These are phyloP conservation scores for Sander vitreus DNA, from an alignment of 2,113 vertebrate genomes.

Conservation along the genomic window DNA sequence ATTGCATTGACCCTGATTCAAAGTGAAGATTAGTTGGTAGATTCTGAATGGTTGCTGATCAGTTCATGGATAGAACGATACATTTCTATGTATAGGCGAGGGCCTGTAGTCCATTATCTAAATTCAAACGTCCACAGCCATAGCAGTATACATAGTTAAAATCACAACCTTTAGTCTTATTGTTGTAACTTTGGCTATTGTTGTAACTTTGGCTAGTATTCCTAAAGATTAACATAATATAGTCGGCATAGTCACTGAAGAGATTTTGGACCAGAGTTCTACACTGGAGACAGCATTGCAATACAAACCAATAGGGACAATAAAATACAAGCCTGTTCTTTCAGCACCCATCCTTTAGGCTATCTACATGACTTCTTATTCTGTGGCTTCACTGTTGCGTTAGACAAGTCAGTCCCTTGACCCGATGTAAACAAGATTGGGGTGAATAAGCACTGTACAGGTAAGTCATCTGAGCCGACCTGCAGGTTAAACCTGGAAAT, in stretches of 20 bases:
- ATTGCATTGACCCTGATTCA: background rate
- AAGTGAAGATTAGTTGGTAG: constrained; percentile 1
- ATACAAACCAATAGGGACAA: background rate
- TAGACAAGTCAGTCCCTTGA: background rate
- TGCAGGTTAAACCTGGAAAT: background rate
- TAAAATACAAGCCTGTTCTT: background rate
- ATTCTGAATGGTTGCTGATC: background rate
- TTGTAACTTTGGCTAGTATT: background rate
- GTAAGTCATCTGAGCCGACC: background rate
- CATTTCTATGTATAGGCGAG: background rate
- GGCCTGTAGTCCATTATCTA: background rate
- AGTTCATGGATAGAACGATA: background rate
- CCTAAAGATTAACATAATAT: background rate
- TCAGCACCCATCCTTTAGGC: constrained; percentile 12
- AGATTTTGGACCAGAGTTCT: background rate
- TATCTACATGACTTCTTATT: constrained; percentile 9
- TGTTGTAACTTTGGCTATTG: background rate
- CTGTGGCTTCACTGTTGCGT: background rate
- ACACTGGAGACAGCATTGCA: background rate
- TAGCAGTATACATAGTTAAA: background rate
- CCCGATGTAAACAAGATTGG: background rate
- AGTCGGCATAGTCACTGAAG: background rate
- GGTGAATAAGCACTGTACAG: background rate
- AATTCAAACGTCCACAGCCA: background rate
- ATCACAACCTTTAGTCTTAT: too few species aligned